phyloP scores from a whole-genome alignment of 2,888 invertebrate species.

The Tetanocera ferruginea region DNA sequence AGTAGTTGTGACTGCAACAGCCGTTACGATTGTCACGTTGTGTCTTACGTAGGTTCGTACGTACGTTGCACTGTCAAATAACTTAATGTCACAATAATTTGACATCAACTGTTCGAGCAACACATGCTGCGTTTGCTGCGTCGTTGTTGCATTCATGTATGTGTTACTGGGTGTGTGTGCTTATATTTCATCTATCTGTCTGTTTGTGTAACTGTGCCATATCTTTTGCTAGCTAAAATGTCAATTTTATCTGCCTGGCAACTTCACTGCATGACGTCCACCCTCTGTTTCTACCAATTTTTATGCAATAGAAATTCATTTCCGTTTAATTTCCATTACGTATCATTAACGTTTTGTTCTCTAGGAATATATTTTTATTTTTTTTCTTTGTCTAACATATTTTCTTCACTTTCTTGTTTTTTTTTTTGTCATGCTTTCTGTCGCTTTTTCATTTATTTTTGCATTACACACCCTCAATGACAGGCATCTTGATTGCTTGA shows the following conservation, averaged over 20 bases:
- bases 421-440: background rate
- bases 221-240: too few relatives aligned
- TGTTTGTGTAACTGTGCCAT: background rate
- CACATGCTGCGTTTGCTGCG: slow-evolving; percentile 40
- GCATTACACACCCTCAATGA: background rate
- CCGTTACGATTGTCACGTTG: slow-evolving; percentile 21
- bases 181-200: background rate
- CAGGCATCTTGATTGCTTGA: background rate
- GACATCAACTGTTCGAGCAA: slow-evolving; percentile 53
- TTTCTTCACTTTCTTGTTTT: too few relatives aligned
- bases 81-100: slow-evolving; percentile 67
- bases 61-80: slow-evolving; percentile 58
- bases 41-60: background rate
- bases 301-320: background rate
- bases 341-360: background rate
- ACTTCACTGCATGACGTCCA: background rate
- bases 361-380: background rate
- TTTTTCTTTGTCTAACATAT: background rate
- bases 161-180: background rate
- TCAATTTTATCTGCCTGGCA: background rate
- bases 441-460: background rate
- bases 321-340: slow-evolving; percentile 9
- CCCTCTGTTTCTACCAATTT: background rate
- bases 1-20: slow-evolving; percentile 32
- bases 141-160: background rate